Conservation (phyloP, 1,140 invertebrate genomes). For the Myzus persicae region DNA sequence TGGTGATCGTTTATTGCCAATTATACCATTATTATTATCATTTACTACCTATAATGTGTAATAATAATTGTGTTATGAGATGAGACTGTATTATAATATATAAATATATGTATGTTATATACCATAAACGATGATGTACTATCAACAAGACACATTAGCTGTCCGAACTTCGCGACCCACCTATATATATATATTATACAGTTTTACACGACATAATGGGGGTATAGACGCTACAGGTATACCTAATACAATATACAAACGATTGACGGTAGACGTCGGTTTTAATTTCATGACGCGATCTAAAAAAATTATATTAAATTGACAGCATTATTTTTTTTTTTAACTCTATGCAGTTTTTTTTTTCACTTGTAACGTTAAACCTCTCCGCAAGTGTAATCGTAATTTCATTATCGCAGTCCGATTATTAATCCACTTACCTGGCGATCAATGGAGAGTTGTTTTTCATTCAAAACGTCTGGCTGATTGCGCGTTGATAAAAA, state of each 20-base stretch:
- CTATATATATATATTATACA: too few species aligned
- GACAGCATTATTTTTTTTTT: constrained; percentile 33
- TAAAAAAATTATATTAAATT: constrained; percentile 1
- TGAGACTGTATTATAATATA: neutral
- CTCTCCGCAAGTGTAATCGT: constrained; percentile 26
- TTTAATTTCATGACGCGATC: neutral
- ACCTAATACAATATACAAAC: neutral
- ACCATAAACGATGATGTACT: neutral
- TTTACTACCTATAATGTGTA: neutral
- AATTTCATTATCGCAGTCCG: constrained; percentile 39
- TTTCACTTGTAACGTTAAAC: neutral
- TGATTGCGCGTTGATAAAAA: constrained; percentile 32
- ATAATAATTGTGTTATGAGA: constrained; percentile 9
- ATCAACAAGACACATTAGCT: neutral
- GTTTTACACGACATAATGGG: neutral
- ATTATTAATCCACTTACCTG: constrained; percentile 47
- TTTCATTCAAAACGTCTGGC: constrained; percentile 53
- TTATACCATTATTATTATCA: constrained; percentile 13
- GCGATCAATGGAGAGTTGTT: constrained; percentile 50
- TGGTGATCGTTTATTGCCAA: neutral
- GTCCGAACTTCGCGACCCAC: neutral
- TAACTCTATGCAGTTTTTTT: constrained; percentile 8
- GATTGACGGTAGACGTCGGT: neutral
- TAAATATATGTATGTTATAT: neutral
- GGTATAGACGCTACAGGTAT: too few species aligned